Conservation (phyloP, 37 sponge, comb jelly and placozoan genomes). For the Spongia lamella region DNA sequence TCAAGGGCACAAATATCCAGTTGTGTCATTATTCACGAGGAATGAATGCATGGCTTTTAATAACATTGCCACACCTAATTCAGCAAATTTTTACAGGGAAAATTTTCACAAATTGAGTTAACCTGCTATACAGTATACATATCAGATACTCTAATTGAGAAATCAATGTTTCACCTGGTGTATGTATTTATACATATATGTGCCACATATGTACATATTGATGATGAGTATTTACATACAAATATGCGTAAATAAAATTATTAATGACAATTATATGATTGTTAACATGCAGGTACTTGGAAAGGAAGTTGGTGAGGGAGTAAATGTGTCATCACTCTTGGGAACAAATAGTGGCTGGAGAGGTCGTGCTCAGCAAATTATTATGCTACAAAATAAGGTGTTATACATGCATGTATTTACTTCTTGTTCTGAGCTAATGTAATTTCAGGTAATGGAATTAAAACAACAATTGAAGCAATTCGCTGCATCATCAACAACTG, state of each 20-base stretch:
- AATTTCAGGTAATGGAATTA: slow-evolving; percentile 10
- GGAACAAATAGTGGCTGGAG: slow-evolving; percentile 62
- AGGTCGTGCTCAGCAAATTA: slow-evolving; percentile 80
- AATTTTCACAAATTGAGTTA: too few species aligned
- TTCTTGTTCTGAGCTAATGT: too few species aligned
- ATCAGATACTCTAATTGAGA: too few species aligned
- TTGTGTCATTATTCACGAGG: too few species aligned
- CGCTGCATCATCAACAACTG: neutral
- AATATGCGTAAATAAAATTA: neutral
- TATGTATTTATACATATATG: too few species aligned
- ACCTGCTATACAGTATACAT: too few species aligned
- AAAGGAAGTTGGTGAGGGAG: slow-evolving; percentile 66
- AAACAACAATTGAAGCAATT: slow-evolving; percentile 9
- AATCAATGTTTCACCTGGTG: too few species aligned
- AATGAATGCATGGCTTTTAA: too few species aligned
- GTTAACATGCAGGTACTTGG: slow-evolving; percentile 33
- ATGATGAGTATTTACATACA: neutral
- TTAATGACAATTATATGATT: too few species aligned
- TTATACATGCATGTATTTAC: neutral
- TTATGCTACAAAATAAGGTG: slow-evolving; percentile 67
- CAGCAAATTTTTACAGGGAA: too few species aligned
- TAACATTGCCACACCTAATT: too few species aligned
- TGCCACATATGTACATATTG: slow-evolving; percentile 8
- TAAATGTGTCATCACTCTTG: slow-evolving; percentile 30
- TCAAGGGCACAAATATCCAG: too few species aligned